Percentiles rank a stretch among this genome's conserved stretches.
These are phyloP conservation scores for Saxidomus purpurata DNA, from an alignment of 1,140 invertebrate species.

Conservation along the genomic window DNA sequence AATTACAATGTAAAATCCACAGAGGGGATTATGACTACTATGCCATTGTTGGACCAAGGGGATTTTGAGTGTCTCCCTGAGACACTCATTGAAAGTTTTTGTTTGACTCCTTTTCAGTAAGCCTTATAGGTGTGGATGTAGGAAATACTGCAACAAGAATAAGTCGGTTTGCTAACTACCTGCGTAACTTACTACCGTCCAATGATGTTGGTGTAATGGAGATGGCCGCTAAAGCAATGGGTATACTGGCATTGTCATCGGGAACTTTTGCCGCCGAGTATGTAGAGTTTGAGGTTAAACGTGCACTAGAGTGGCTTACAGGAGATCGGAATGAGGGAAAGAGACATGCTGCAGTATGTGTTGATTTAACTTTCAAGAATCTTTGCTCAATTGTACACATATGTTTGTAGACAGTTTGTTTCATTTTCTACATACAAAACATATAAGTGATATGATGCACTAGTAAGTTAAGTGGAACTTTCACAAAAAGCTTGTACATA, in stretches of 20 bases:
- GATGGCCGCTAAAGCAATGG: constrained; percentile 97
- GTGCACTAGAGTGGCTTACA: constrained; percentile 96
- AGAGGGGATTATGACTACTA: no score
- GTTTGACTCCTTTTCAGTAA: constrained; percentile 89
- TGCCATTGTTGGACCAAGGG: no score
- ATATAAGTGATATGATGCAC: no score
- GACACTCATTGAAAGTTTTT: no score
- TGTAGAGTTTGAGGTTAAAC: constrained; percentile 98
- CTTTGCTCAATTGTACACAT: no score
- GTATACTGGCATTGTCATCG: constrained; percentile 95
- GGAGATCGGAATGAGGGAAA: constrained; percentile 96
- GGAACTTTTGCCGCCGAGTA: constrained; percentile 98
- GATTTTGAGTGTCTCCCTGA: no score
- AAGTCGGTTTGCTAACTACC: constrained; percentile 96
- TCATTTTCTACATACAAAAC: no score
- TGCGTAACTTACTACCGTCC: constrained; percentile 95
- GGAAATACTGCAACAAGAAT: constrained; percentile 96
- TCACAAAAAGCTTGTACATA: no score
- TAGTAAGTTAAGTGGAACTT: no score
- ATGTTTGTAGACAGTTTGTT: no score
- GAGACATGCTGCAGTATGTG: constrained; percentile 93
- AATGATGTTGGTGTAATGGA: constrained; percentile 97
- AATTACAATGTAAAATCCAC: no score
- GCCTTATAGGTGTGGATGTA: constrained; percentile 96
- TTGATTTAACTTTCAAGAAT: no score